These are phyloP conservation scores for Cheiracanthium punctorium DNA, from an alignment of 2,888 invertebrate species.

Conservation along the genomic window DNA sequence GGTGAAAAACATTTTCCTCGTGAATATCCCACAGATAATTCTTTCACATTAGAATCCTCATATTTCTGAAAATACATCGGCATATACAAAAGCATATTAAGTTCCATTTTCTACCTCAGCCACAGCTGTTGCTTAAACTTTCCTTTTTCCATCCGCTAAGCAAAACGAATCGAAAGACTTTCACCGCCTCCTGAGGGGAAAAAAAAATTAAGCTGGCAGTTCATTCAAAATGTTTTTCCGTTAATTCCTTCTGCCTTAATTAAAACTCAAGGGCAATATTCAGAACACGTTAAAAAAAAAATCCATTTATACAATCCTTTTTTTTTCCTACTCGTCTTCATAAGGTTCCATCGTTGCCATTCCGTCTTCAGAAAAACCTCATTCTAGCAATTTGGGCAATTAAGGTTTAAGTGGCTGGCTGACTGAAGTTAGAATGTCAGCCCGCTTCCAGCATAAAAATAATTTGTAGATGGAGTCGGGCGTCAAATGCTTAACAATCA, in stretches of 20 bases:
- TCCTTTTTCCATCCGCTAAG: too few species aligned
- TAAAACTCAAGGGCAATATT: constrained; percentile 32
- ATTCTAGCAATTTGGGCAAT: constrained; percentile 21
- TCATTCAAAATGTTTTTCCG: constrained; percentile 2
- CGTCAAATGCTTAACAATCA: neutral
- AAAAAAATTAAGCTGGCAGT: neutral
- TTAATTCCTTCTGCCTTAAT: constrained; percentile 51
- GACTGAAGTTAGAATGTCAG: neutral
- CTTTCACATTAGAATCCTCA: too few species aligned
- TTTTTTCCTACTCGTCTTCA: neutral
- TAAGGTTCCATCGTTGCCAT: neutral
- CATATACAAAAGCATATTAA: too few species aligned
- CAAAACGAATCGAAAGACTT: neutral
- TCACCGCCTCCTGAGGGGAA: neutral
- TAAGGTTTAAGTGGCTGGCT: constrained; percentile 3
- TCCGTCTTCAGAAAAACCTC: neutral
- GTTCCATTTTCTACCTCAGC: too few species aligned
- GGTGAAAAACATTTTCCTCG: too few species aligned
- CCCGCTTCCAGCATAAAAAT: constrained; percentile 5
- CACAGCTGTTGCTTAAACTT: too few species aligned
- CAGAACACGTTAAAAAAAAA: neutral
- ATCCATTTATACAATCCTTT: neutral
- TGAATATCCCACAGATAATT: too few species aligned
- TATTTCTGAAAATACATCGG: too few species aligned
- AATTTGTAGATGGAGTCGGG: neutral